phyloP scores from a whole-genome alignment of 2,113 vertebrate genomes.

The Boulengerochromis microlepis region DNA sequence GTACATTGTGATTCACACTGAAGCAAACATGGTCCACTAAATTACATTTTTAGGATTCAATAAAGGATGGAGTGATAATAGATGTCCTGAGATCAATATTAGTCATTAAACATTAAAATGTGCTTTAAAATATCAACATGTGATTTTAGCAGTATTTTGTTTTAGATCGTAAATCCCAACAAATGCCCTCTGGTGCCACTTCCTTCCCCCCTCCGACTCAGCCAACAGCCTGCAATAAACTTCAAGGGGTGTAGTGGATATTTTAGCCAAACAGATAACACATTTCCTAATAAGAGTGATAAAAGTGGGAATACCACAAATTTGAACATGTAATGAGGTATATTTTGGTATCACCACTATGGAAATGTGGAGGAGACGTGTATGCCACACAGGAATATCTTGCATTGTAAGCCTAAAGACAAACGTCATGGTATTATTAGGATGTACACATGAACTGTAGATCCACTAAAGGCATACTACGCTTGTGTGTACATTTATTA shows the following conservation, averaged over 20 bases:
- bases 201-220: not conserved
- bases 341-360: not conserved
- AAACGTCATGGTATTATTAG: not conserved
- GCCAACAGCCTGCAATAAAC: not conserved
- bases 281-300: not conserved
- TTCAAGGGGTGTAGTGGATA: not conserved
- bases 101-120: constrained; percentile 5
- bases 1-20: not conserved
- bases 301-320: not conserved
- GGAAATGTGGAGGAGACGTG: not conserved
- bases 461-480: not conserved
- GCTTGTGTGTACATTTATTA: not conserved
- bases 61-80: not conserved
- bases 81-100: constrained; percentile 25
- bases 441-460: not conserved
- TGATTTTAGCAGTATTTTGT: not conserved
- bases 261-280: not conserved
- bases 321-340: constrained; percentile 16
- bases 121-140: not conserved
- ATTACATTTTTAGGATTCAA: not conserved
- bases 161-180: not conserved
- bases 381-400: not conserved
- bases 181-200: not conserved
- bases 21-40: not conserved
- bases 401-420: not conserved